A percentile compares a stretch with the other conserved stretches of the same genome.
phyloP scores from a whole-genome alignment of 2,888 invertebrate genomes.

The Drosophila testacea region DNA sequence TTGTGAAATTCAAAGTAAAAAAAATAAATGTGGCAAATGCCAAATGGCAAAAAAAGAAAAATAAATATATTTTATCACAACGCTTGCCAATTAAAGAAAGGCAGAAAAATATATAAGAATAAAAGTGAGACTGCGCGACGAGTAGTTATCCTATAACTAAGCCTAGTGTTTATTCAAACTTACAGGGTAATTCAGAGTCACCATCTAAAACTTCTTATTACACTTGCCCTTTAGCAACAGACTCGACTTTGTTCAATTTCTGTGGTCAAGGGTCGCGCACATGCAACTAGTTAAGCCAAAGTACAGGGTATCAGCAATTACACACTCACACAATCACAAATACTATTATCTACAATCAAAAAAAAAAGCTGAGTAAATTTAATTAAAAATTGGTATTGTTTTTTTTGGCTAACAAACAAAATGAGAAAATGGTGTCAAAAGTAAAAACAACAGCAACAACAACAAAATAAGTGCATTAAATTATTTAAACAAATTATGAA shows the following conservation, averaged over 20 bases:
- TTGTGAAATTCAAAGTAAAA: slow-evolving; percentile 50
- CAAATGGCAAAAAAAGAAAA: too few relatives aligned
- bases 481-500: slow-evolving; percentile 23
- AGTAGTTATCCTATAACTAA: neutral
- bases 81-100: slow-evolving; percentile 37
- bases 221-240: too few relatives aligned
- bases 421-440: slow-evolving; percentile 14
- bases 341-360: slow-evolving; percentile 3
- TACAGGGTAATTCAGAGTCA: neutral
- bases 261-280: slow-evolving; percentile 1
- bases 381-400: slow-evolving; percentile 1
- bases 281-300: neutral
- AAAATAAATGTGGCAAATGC: slow-evolving; percentile 4
- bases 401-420: slow-evolving; percentile 14
- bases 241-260: too few relatives aligned
- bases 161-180: neutral
- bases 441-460: neutral
- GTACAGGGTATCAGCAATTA: slow-evolving; percentile 12
- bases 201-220: neutral
- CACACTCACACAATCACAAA: neutral
- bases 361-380: slow-evolving; percentile 4
- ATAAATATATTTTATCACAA: slow-evolving; percentile 37
- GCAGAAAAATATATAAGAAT: too few relatives aligned
- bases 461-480: slow-evolving; percentile 29
- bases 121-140: neutral